phyloP scores from a whole-genome alignment of 2,113 vertebrate species.

The Tricholaema leucomelas region DNA sequence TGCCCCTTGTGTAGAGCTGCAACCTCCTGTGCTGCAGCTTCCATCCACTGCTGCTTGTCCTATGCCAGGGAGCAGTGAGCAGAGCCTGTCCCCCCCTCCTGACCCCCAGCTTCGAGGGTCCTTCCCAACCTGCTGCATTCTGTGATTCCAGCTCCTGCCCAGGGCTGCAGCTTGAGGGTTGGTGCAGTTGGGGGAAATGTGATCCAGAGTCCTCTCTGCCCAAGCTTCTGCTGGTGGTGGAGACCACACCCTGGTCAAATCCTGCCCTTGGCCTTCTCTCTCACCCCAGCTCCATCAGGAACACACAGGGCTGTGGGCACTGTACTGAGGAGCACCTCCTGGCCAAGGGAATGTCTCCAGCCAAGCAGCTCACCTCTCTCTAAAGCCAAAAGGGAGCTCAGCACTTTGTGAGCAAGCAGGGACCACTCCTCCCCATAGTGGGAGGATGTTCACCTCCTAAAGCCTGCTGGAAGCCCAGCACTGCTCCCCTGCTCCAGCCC shows the following conservation, averaged over 20 bases:
- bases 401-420: neutral
- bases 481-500: neutral
- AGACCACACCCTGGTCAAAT: neutral
- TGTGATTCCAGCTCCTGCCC: neutral
- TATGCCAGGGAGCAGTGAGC: too few relatives aligned
- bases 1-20: too few relatives aligned
- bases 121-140: too few relatives aligned
- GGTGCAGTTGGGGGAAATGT: neutral
- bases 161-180: neutral
- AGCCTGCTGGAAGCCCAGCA: neutral
- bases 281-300: fast-evolving
- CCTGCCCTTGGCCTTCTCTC: neutral
- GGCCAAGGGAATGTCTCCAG: neutral
- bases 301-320: neutral
- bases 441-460: fast-evolving
- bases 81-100: too few relatives aligned
- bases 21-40: too few relatives aligned
- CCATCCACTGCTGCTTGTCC: too few relatives aligned
- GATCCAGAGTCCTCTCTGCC: fast-evolving
- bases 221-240: fast-evolving
- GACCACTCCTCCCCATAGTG: fast-evolving
- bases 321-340: neutral
- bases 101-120: too few relatives aligned
- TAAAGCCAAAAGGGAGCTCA: neutral
- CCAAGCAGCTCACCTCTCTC: neutral